Evolutionary conservation across 2,888 invertebrate species (phyloP), one percentile per base, ranked within the genome.

Genomic region (Branchipolynoe longqiensis): DNA sequence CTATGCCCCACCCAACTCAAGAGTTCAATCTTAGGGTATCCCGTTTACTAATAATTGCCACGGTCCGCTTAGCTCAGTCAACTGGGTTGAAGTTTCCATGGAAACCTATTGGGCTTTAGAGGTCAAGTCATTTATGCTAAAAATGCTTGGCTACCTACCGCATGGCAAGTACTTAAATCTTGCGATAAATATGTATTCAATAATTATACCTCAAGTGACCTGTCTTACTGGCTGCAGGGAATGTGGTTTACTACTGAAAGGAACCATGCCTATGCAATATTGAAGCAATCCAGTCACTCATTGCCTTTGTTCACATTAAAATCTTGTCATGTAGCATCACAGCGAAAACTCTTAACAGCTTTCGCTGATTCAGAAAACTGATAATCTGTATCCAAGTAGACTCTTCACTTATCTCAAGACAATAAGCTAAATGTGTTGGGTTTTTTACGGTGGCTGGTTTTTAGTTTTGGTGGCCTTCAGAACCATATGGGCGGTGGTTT

Each of bases 121-220:
- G 36, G 31, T 69, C 33, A 38, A 69, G 69, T 69, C 69, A 33
- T 38, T 69, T 36, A 69, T 33, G 58, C 58, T 58, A 58, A 58
- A 25, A 58, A 58, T 58, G 69, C 69, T 69, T 69, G 33, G 69
- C 69, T 69, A 69, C 36, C 69, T 69, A 69, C 36, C 33, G 69
- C 69, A 69, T 69, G 69, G 69, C 69, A 69, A 69, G 31, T 69
- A 14, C 31, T 69, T n/a, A n/a, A n/a, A n/a, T 69, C 69, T 28
- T 62, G 28, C 25, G 25, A 33, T 69, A 38, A 38, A 69, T 69
- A 36, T 38, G 36, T n/a, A n/a, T 62, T 31, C 31, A 62, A 69
- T 36, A n/a, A 69, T 33, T 38, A 69, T 38, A 69, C 38, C 33
- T 25, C 2, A 33, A 69, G 14, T 36, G 69, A 69, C 69, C n/a